Evolutionary conservation across 2,797 vertebrate genomes (phyloP), one percentile per base, ranked within the genome.

Genomic region (Perdix hodgsoniae): DNA sequence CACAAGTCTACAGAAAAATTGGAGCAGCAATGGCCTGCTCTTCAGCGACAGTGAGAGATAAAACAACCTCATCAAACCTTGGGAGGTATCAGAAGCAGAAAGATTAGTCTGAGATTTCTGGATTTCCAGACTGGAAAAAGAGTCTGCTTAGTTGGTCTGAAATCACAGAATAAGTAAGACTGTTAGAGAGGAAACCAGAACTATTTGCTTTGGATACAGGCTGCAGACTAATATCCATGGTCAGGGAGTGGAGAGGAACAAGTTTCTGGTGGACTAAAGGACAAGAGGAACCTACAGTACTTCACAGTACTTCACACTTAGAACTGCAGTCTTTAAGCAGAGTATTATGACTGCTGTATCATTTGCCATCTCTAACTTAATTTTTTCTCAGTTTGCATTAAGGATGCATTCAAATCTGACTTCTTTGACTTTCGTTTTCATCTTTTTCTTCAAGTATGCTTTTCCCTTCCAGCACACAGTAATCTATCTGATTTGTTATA

Each of bases 371-470:
- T 93, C 67, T 72, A 76, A 74, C 83, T 95, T 95, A 83, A 87
- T 72, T 86, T 90, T 90, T 96, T 96, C 80, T 90, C 88, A 69
- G 86, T 81, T 91, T 83, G 65, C 50, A 16, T 95, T 96, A 96
- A 95, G 64, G 72, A 94, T 69, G 81, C 56, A 82, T 94, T 93
- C 31, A 49, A 95, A 94, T 87, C 72, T 91, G 79, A 87, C 67
- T 93, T 96, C 73, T 90, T 76, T 42, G 26, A 80, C 88, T 77
- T 97, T 94, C 95, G 78, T 95, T 97, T 97, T 92, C 83, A 88
- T 91, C 22, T 93, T 93, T 60, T 72, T 96, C 88, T 96, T 96
- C 93, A 78, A 95, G 93, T 83, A 84, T 88, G 72, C 83, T 96
- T 96, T 97, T 83, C 63, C 88, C 81, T 95, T 65, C 47, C 90